These are phyloP conservation scores for Penaeus japonicus DNA, from an alignment of 1,140 invertebrate species.

Conservation along the genomic window DNA sequence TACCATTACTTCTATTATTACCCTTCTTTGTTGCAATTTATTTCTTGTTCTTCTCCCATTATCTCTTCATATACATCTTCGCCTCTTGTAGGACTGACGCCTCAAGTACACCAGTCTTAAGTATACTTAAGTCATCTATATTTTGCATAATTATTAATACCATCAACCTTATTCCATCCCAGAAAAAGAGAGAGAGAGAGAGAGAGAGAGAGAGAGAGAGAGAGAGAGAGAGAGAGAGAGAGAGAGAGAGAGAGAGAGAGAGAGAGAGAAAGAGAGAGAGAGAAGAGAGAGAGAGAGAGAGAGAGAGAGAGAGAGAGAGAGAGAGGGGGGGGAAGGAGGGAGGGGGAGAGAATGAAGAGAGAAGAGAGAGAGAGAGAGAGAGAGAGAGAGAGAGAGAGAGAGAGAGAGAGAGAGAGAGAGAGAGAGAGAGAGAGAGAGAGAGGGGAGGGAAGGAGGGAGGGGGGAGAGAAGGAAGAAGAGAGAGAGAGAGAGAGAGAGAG, in stretches of 20 bases:
- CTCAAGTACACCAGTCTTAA: too few relatives aligned
- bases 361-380: not conserved
- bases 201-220: not conserved
- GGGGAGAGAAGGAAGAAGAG: not conserved
- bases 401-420: not conserved
- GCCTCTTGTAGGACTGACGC: too few relatives aligned
- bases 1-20: too few relatives aligned
- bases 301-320: not conserved
- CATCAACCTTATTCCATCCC: too few relatives aligned
- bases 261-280: not conserved
- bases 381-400: too few relatives aligned
- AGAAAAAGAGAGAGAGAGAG: not conserved
- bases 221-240: not conserved
- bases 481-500: slow-evolving; percentile 39
- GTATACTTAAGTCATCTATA: not conserved
- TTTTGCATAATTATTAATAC: not conserved
- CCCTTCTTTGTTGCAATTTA: too few relatives aligned
- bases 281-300: not conserved
- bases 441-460: not conserved
- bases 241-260: not conserved
- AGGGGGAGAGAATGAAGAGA: not conserved
- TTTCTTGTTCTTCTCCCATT: too few relatives aligned
- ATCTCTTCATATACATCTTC: too few relatives aligned
- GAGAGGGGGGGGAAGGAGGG: not conserved
- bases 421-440: not conserved